These are phyloP conservation scores for Pristionchus exspectatus DNA, from an alignment of 2,888 invertebrate species.

Conservation along the genomic window DNA sequence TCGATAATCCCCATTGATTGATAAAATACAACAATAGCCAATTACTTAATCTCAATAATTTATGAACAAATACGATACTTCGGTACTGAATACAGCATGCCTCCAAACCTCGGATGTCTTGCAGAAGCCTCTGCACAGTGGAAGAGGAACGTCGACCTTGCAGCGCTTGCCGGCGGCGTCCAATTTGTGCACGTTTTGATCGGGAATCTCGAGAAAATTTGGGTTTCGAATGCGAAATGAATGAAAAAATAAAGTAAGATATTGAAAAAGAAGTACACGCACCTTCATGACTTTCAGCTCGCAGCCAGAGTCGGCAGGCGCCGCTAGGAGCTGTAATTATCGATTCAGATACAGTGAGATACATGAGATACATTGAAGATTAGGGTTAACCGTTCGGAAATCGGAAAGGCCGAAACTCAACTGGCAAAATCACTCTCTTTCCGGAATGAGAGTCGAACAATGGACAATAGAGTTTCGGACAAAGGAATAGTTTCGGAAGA, in stretches of 20 bases:
- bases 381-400: too few species aligned
- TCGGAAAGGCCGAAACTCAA: too few species aligned
- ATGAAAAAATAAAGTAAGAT: not conserved
- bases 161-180: slow-evolving; percentile 5
- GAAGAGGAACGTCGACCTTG: not conserved
- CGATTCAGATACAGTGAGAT: too few species aligned
- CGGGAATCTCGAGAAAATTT: not conserved
- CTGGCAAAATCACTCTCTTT: too few species aligned
- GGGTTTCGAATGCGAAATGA: not conserved
- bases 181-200: not conserved
- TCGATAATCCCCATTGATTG: too few species aligned
- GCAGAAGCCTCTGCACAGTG: slow-evolving; percentile 20
- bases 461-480: too few species aligned
- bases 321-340: not conserved
- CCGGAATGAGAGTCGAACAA: too few species aligned
- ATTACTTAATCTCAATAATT: too few species aligned
- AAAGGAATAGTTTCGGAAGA: too few species aligned
- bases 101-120: slow-evolving; percentile 46
- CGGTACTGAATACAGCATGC: not conserved
- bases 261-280: not conserved
- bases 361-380: too few species aligned
- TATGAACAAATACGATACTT: not conserved
- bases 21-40: too few species aligned
- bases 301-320: not conserved
- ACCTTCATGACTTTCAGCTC: not conserved